Base-by-base conservation (phyloP, 2,888 invertebrate genomes). In the Hesperia comma region DNA sequence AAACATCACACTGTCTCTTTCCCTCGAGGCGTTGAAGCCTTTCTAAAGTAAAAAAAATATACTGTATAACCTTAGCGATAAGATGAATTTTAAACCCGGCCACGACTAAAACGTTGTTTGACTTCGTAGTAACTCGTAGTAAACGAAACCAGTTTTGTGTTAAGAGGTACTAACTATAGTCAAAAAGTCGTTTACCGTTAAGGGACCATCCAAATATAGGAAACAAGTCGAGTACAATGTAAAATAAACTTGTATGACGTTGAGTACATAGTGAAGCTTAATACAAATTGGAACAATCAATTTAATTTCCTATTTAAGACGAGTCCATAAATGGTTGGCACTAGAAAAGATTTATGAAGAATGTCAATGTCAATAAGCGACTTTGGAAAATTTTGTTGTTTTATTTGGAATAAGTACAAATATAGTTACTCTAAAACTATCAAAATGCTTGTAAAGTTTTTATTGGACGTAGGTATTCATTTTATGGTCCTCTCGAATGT, bases 91-190 rank as follows among this genome's bases (percentile, higher is more conserved):
- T 56, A 19, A 56, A 46, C 40, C 60, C 19, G 33, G 19, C 60
- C 15, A 26, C 26, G 58, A 53, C 62, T 68, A 69, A 58, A 58
- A 68, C 64, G 64, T 40, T 64, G 63, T 63, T 57, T 57, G 63
- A 61, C 61, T 64, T 71, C 79, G 82, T 91, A 91, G 91, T 91
- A 90, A 83, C 78, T 76, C 84, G 88, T 91, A 91, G 92, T 91
- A 91, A 79, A 77, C 74, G 70, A 83, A 90, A 91, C 91, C 74
- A 80, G 91, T 90, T 90, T 83, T 72, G 75, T 80, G 79, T 75
- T 85, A 84, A 84, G 81, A 84, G 84, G 63, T 58, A 70, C 80
- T 82, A 83, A 87, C 84, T 86, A 79, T 72, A 74, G 79, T 83
- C 80, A 79, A 84, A 85, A 85, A 85, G 78, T 77, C 74, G 74